Evolutionary conservation across 2,888 invertebrate genomes (phyloP).

Genomic region (Nemoura dubitans): DNA sequence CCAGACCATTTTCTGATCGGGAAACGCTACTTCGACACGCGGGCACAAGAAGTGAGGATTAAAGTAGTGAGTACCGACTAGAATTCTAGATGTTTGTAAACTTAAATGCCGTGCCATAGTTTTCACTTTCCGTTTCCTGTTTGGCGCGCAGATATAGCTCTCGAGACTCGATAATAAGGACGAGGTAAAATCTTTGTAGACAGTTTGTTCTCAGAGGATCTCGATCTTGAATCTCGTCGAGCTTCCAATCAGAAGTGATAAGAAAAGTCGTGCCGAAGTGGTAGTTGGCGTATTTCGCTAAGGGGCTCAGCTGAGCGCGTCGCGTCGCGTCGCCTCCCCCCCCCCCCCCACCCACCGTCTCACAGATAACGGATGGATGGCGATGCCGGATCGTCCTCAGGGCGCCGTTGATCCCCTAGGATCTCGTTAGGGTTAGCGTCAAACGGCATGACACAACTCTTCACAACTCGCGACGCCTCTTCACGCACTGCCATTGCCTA

Average conservation of each 20-base stretch:
- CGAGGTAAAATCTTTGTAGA: background rate
- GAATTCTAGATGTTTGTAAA: background rate
- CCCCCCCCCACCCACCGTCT: background rate
- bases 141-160: background rate
- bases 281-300: conserved; percentile 7
- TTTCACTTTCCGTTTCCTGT: background rate
- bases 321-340: too few species aligned
- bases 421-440: background rate
- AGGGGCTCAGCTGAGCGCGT: background rate
- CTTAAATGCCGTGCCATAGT: background rate
- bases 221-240: background rate
- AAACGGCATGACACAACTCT: background rate
- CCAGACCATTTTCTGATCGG: background rate
- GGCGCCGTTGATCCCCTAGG: background rate
- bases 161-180: background rate
- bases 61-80: too few species aligned
- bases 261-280: background rate
- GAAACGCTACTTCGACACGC: background rate
- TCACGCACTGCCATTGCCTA: background rate
- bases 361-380: background rate
- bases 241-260: background rate
- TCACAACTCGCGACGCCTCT: background rate
- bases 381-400: background rate
- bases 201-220: background rate
- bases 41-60: background rate